Base-by-base conservation (phyloP, 2,888 invertebrate species). In the Coelopa pilipes region DNA sequence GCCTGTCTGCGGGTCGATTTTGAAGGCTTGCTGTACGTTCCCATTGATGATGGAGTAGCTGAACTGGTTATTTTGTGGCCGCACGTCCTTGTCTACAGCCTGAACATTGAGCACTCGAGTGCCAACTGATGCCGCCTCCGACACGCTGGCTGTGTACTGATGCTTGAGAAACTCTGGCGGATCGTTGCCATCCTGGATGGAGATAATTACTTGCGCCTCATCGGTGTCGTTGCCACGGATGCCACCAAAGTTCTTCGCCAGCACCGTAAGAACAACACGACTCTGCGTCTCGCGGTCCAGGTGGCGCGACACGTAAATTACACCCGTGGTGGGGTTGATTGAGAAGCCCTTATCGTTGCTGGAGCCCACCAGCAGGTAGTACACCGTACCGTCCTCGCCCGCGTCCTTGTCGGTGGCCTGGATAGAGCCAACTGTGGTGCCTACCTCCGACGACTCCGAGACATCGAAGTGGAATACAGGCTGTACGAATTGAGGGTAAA, bases 181-280 rank as follows among this genome's bases (percentile, higher is more conserved):
- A 89, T 98, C 98, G 84, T 98, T 98, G 21, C 97, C 97, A 86
- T 98, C 98, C 88, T 97, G 96, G 77, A 98, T 95, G 0, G 95
- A 94, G 76, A 98, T 93, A 66, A 96, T 94, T 0, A 98, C 95
- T 88, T 96, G 96, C 4, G 97, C 97, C 88, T 96, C 96, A 84
- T 97, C 97, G 0, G 97, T 97, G 82, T 98, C 97, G 84, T 97
- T 97, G 3, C 98, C 98, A 55, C 93, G 91, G 79, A 98, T 97
- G 19, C 96, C 95, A 15, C 98, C 98, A 68, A 93, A 92, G 85
- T 98, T 98, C 88, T 98, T 98, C 0, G 97, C 97, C 89, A 98
- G 91, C 0, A 97, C 96, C 0, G 96, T 96, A 12, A 98, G 88
- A 0, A 96, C 94, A 1, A 96, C 96, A 75, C 96, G 90, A 82